Conservation (phyloP, 2,888 invertebrate species). For the Cryptus viduatorius region DNA sequence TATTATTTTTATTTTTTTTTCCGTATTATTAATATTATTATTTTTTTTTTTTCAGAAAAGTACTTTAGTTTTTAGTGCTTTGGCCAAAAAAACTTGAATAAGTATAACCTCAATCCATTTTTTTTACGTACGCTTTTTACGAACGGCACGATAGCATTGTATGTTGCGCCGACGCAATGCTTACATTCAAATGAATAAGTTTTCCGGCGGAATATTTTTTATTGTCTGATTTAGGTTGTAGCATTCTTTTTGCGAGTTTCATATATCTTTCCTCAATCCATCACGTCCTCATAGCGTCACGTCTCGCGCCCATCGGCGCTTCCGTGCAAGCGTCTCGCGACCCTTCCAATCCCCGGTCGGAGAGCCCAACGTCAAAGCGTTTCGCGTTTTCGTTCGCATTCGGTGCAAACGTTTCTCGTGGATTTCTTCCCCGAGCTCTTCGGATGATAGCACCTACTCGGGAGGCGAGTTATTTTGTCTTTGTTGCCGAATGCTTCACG, state of each 20-base stretch:
- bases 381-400: slow-evolving; percentile 50
- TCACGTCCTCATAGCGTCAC: slow-evolving; percentile 56
- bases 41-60: slow-evolving; percentile 29
- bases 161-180: background rate
- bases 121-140: background rate
- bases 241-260: slow-evolving; percentile 30
- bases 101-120: background rate
- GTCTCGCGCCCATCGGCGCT: slow-evolving; percentile 44
- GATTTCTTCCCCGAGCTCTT: slow-evolving; percentile 7
- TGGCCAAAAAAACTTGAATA: background rate
- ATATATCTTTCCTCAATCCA: slow-evolving; percentile 29
- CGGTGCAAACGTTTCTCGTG: slow-evolving; percentile 52
- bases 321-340: background rate
- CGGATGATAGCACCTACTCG: slow-evolving; percentile 20
- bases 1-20: background rate
- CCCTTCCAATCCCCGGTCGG: slow-evolving; percentile 24
- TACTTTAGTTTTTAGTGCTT: background rate
- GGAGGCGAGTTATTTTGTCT: slow-evolving; percentile 18
- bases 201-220: slow-evolving; percentile 2
- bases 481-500: slow-evolving; percentile 58
- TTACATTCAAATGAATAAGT: slow-evolving; percentile 22
- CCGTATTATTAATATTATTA: background rate
- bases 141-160: too few relatives aligned
- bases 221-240: background rate
- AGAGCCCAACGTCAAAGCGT: slow-evolving; percentile 35